Percentiles rank a stretch among this genome's conserved stretches.
phyloP scores from a whole-genome alignment of 2,888 invertebrate genomes.

The Ditylenchus weischeri region DNA sequence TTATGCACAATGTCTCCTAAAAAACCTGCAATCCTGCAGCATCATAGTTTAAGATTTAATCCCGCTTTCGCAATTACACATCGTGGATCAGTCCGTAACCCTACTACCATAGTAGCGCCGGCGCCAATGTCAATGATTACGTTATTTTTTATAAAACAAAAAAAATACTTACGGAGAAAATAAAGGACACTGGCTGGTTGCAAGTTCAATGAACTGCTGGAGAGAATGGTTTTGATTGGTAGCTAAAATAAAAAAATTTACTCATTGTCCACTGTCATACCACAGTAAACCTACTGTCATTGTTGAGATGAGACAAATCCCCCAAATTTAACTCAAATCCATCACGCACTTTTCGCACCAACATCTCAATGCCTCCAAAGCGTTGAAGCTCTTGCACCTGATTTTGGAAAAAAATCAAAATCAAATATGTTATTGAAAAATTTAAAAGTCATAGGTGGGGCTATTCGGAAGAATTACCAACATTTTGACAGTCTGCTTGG shows the following conservation, averaged over 20 bases:
- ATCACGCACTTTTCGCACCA: slow-evolving; percentile 27
- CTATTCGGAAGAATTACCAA: too few relatives aligned
- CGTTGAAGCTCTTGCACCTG: neutral
- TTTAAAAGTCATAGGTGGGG: neutral
- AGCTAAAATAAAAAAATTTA: neutral
- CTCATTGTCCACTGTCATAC: too few relatives aligned
- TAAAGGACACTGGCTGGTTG: slow-evolving; percentile 28
- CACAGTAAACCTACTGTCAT: slow-evolving; percentile 7
- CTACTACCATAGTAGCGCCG: too few relatives aligned
- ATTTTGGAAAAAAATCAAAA: too few relatives aligned
- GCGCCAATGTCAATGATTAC: too few relatives aligned
- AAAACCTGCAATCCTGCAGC: too few relatives aligned
- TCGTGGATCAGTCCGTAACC: too few relatives aligned
- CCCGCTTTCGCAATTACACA: too few relatives aligned
- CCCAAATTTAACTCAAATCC: slow-evolving; percentile 21
- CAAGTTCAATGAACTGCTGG: slow-evolving; percentile 33
- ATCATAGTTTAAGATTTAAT: too few relatives aligned
- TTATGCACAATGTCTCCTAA: too few relatives aligned
- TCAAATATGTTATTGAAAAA: neutral
- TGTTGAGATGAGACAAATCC: slow-evolving; percentile 20
- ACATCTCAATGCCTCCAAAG: slow-evolving; percentile 17
- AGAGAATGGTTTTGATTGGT: slow-evolving; percentile 21
- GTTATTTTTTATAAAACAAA: neutral
- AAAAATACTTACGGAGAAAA: slow-evolving; percentile 26
- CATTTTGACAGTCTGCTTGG: slow-evolving; percentile 3